Evolutionary conservation across 2,888 invertebrate species (phyloP).

Genomic region (Sisyra nigra): DNA sequence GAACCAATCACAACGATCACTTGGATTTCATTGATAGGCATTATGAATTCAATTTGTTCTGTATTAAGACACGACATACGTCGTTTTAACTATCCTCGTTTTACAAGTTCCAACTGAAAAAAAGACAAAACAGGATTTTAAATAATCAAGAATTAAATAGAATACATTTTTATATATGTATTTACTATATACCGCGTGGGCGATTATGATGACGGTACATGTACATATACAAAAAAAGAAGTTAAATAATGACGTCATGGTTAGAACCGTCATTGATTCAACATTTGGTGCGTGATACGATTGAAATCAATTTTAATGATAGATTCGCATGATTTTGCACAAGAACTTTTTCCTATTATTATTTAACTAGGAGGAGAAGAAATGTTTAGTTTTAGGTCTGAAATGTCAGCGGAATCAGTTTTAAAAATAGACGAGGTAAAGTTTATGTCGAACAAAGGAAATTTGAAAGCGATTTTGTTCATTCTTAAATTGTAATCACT

Average conservation of each 20-base stretch:
- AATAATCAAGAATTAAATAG: background rate
- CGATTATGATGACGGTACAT: slow-evolving; percentile 13
- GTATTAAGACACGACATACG: no score
- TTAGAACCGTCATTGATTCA: slow-evolving; percentile 17
- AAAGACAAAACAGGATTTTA: background rate
- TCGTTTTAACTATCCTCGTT: background rate
- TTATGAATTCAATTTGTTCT: background rate
- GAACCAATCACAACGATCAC: background rate
- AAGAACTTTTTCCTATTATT: no score
- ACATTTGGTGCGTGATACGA: background rate
- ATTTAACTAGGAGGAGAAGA: no score
- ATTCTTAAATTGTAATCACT: no score
- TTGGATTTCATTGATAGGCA: slow-evolving; percentile 2
- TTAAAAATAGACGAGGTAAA: no score
- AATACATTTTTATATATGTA: slow-evolving; percentile 3
- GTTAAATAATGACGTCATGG: slow-evolving; percentile 15
- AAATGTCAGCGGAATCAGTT: no score
- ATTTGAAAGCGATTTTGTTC: no score
- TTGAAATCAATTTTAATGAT: background rate
- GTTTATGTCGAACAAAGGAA: no score
- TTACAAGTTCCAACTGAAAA: background rate
- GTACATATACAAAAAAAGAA: slow-evolving; percentile 13
- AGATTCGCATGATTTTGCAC: background rate
- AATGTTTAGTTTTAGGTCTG: no score
- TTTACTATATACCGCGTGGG: slow-evolving; percentile 12